Base-by-base conservation (phyloP, 2,797 vertebrate genomes). In the Gouania willdenowi region DNA sequence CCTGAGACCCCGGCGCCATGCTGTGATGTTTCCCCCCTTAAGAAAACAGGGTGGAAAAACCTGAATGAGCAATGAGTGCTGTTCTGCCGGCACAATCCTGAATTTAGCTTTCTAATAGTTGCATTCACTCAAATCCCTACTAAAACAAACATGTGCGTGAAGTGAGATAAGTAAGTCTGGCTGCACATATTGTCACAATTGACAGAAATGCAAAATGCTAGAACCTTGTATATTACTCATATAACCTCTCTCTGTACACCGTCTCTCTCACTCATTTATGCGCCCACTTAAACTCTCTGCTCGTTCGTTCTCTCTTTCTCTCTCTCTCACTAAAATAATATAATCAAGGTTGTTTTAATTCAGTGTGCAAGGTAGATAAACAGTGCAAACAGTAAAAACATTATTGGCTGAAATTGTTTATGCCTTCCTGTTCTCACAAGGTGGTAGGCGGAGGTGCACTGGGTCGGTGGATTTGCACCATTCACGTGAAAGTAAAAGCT, bases 281-380 rank as follows among this genome's bases (percentile, higher is more conserved):
- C 40, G 26, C 31, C 21, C 45, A 31, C n/a, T 16, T 28, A 41
- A 20, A 41, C 22, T 32, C 16, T 42, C 16, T n/a, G n/a, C n/a
- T n/a, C n/a, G n/a, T n/a, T n/a, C n/a, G n/a, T n/a, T n/a, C n/a
- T n/a, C n/a, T n/a, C n/a, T n/a, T n/a, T n/a, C n/a, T n/a, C n/a
- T n/a, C n/a, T n/a, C n/a, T n/a, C n/a, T n/a, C n/a, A n/a, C 5
- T 38, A 24, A 75, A 74, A 79, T 81, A 73, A 78, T 81, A 71
- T 75, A 80, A 84, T 87, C 79, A 85, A 61, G 70, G 66, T 75
- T 82, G 84, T 85, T n/a, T 79, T 77, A 82, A 88, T 87, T 85
- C 77, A 81, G 69, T 54, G 58, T 60, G 70, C 51, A 21, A 55
- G 57, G 68, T 76, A 77, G 53, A 68, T 71, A 79, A 81, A 84